Evolutionary conservation across 1,140 invertebrate genomes (phyloP), one percentile per base, ranked within the genome.

Genomic region (Scaptomyza graminum): DNA sequence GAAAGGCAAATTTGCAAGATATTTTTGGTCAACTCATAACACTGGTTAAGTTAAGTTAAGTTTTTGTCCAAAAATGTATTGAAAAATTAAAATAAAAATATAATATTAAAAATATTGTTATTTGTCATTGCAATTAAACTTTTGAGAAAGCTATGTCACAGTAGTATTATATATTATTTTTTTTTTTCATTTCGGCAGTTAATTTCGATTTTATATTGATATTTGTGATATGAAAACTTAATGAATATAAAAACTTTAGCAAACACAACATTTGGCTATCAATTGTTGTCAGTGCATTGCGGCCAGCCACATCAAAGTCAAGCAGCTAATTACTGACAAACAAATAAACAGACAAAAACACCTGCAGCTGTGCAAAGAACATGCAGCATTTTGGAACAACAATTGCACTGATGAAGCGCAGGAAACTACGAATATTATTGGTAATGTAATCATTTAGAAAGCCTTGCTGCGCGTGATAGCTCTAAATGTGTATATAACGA

Each of bases 401-500:
- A 57, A 54, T 7, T 59, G 46, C 28, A 28, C 22, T 12, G 16
- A 34, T 34, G 31, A 6, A 31, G 28, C 6, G 3, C 0, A 7
- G 28, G 28, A 39, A 56, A 77, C 18, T 22, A 22, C 18, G 18
- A 22, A 22, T 22, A 22, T 22, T 2, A 3, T 22, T 22, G 4
- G 18, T 22, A 77, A 71, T 65, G 54, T 62, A 76, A 73, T 76
- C 76, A 79, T 75, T 51, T 49, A 44, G 43, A 70, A 74, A 54
- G 43, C 50, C 34, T 79, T 52, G 55, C 50, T 65, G 66, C 63
- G 59, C 52, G 59, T 60, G 75, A 88, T 88, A 81, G 75, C 77
- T 87, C 82, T 80, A 83, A 67, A 54, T 54, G 44, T 59, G 56
- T 55, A 52, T 51, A 66, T 79, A 76, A 73, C 59, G 54, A 44